phyloP scores from a whole-genome alignment of 2,888 invertebrate species.

The Dusona sp. region DNA sequence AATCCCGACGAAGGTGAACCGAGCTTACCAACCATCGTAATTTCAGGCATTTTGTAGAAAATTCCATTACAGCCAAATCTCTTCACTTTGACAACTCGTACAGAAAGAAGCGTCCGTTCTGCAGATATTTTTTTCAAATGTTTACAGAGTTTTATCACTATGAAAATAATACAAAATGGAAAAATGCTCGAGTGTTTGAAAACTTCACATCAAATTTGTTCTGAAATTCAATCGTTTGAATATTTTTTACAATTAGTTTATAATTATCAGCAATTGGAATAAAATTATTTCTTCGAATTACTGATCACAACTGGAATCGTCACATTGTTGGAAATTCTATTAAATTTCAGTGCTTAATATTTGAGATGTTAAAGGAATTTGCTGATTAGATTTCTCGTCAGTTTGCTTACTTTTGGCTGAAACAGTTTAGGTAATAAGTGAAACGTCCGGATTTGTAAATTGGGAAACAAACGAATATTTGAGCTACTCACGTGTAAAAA shows the following conservation, averaged over 20 bases:
- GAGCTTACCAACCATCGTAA: constrained; percentile 26
- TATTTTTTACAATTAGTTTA: no score
- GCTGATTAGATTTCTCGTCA: neutral
- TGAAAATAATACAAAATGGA: neutral
- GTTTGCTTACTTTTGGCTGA: neutral
- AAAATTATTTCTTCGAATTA: neutral
- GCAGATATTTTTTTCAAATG: neutral
- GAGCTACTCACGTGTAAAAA: neutral
- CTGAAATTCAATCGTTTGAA: no score
- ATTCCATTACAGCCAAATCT: constrained; percentile 37
- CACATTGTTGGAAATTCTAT: neutral
- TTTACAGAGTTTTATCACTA: neutral
- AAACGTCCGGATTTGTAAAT: neutral
- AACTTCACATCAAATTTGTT: no score
- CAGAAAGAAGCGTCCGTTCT: neutral
- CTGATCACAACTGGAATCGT: neutral
- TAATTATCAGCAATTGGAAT: neutral
- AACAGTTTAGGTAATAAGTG: neutral
- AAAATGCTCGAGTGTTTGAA: neutral
- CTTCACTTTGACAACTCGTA: constrained; percentile 25
- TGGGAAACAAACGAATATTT: neutral
- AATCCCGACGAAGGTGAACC: constrained; percentile 51
- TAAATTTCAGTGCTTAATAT: neutral
- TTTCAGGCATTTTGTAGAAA: constrained; percentile 21
- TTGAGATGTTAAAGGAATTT: neutral